phyloP scores from a whole-genome alignment of 2,888 invertebrate species.

The Ellobium chinense region DNA sequence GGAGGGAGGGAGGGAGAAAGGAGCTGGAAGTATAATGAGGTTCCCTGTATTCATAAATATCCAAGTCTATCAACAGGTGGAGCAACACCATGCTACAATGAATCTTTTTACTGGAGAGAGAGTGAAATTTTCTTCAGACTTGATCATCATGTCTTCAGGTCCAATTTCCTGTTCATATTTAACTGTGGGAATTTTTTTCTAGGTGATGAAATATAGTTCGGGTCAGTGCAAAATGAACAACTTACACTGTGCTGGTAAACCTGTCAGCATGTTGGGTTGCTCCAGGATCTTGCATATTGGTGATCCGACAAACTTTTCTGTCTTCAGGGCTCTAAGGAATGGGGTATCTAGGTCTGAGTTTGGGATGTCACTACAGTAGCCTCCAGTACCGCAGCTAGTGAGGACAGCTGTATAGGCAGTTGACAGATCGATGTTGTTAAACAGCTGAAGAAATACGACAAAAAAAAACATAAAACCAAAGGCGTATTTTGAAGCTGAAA shows the following conservation, averaged over 20 bases:
- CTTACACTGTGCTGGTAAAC: conserved; percentile 74
- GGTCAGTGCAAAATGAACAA: background rate
- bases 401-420: conserved; percentile 63
- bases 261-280: conserved; percentile 73
- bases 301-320: conserved; percentile 59
- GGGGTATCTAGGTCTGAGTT: conserved; percentile 67
- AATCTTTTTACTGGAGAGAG: no score
- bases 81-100: no score
- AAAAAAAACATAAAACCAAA: background rate
- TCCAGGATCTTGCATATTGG: conserved; percentile 70
- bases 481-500: no score
- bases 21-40: no score
- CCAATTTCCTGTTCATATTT: no score
- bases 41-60: no score
- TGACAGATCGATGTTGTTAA: conserved; percentile 57
- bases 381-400: conserved; percentile 60
- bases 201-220: background rate
- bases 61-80: no score
- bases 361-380: conserved; percentile 67
- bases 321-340: conserved; percentile 69
- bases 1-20: no score
- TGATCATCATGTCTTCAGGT: no score
- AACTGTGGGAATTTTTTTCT: background rate
- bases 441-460: no score
- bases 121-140: no score